Evolutionary conservation across 2,113 vertebrate species (phyloP).

Genomic region (Cochlearius cochlearius): DNA sequence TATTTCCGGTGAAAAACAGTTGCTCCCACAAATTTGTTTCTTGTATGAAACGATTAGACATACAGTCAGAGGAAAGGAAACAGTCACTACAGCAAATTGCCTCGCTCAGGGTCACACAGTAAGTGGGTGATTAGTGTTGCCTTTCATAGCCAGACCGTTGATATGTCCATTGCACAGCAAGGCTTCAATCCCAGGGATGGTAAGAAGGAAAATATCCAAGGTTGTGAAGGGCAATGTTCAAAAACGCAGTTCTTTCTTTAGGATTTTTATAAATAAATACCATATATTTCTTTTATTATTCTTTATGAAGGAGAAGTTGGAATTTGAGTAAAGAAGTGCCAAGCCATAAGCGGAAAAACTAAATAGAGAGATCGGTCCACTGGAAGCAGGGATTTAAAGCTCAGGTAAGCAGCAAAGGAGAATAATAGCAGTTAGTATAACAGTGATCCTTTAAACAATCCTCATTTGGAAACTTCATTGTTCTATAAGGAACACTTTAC

Average conservation of each 20-base stretch:
- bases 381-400: neutral
- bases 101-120: neutral
- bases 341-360: neutral
- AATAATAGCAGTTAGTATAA: neutral
- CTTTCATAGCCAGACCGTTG: neutral
- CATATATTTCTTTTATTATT: neutral
- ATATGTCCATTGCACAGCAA: neutral
- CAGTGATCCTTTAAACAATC: neutral
- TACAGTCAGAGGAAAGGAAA: neutral
- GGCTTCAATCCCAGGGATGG: neutral
- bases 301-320: neutral
- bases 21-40: neutral
- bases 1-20: neutral
- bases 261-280: neutral
- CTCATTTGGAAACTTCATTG: neutral
- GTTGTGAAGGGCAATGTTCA: neutral
- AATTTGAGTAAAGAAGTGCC: neutral
- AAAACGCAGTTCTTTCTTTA: neutral
- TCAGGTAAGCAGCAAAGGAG: neutral
- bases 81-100: neutral
- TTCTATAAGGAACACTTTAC: neutral
- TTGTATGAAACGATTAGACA: neutral
- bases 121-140: neutral
- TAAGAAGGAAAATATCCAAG: neutral
- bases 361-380: neutral